phyloP scores from a whole-genome alignment of 2,888 invertebrate genomes.

The Gastrophysa polygoni region DNA sequence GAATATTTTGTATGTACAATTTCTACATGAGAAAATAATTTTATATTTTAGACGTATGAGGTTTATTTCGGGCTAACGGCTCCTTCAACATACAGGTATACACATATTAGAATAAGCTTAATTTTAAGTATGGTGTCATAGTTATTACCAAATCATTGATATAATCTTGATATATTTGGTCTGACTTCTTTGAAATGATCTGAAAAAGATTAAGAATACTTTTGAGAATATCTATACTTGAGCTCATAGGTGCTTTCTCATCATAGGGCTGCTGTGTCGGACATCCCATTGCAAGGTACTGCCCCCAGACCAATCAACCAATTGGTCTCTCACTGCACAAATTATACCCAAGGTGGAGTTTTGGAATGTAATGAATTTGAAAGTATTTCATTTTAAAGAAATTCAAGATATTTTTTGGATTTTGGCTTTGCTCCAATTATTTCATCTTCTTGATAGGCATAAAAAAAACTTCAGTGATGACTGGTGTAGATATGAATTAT shows the following conservation, averaged over 20 bases:
- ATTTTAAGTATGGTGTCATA: constrained; percentile 35
- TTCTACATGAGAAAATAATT: constrained; percentile 59
- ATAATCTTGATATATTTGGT: constrained; percentile 19
- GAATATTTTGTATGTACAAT: constrained; percentile 39
- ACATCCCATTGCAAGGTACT: constrained; percentile 49
- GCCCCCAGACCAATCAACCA: constrained; percentile 52
- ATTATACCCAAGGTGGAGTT: constrained; percentile 48
- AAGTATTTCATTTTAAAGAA: constrained; percentile 41
- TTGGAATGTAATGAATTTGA: constrained; percentile 44
- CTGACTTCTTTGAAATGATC: constrained; percentile 21
- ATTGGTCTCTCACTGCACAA: constrained; percentile 52
- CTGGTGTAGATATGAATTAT: background rate
- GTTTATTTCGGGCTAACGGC: constrained; percentile 59
- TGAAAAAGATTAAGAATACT: constrained; percentile 12
- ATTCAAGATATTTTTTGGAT: constrained; percentile 5
- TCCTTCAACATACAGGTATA: constrained; percentile 59
- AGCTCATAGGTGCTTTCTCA: constrained; percentile 60
- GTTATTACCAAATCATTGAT: constrained; percentile 3
- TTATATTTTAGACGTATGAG: constrained; percentile 60
- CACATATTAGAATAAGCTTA: constrained; percentile 48
- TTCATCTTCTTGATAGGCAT: no score
- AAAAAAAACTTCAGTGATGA: no score
- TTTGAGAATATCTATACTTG: constrained; percentile 26
- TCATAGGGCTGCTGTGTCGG: constrained; percentile 58
- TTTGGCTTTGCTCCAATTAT: constrained; percentile 3